phyloP scores from a whole-genome alignment of 2,113 vertebrate species.

The Gallinago paraguaiae region DNA sequence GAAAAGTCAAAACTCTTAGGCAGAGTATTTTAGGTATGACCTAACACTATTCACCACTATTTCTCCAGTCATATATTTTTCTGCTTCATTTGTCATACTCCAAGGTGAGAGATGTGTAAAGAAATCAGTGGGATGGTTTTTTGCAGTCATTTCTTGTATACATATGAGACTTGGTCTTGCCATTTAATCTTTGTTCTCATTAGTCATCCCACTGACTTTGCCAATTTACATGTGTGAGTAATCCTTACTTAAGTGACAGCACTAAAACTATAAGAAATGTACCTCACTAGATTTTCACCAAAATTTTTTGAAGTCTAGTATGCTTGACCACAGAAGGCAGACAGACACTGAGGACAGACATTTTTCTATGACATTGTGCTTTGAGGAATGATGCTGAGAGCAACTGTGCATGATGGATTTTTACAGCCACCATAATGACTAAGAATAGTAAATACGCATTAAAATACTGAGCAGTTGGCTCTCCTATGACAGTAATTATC shows the following conservation, averaged over 20 bases:
- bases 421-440: slow-evolving; percentile 5
- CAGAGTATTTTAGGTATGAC: neutral
- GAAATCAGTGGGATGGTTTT: neutral
- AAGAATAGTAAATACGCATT: slow-evolving; percentile 32
- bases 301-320: neutral
- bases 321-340: neutral
- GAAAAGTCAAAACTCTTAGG: neutral
- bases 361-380: neutral
- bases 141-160: neutral
- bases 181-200: slow-evolving; percentile 42
- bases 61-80: slow-evolving; percentile 6
- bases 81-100: neutral
- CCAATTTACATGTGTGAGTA: slow-evolving; percentile 54
- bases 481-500: slow-evolving; percentile 38
- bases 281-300: neutral
- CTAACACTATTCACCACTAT: neutral
- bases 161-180: neutral
- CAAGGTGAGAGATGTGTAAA: neutral
- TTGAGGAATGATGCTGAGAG: neutral
- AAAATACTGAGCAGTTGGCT: slow-evolving; percentile 17
- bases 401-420: neutral
- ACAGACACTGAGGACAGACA: neutral
- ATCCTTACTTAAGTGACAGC: neutral
- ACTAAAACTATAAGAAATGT: neutral
- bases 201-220: slow-evolving; percentile 29